Percentiles rank a stretch among this genome's conserved stretches.
phyloP scores from a whole-genome alignment of 1,140 invertebrate species.

The Diachasma alloeum region DNA sequence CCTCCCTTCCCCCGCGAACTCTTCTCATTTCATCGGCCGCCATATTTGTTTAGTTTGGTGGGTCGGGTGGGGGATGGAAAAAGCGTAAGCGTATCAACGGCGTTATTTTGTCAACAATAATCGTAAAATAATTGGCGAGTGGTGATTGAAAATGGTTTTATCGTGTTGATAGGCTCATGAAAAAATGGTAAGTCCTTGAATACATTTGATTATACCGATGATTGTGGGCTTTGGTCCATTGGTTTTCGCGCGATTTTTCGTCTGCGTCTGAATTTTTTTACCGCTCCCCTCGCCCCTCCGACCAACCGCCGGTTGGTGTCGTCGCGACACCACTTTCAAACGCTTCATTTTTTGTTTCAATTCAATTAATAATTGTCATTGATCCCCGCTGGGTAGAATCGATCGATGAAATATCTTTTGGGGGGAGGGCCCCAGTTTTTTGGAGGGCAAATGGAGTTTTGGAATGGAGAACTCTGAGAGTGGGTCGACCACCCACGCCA shows the following conservation, averaged over 20 bases:
- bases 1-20: not conserved
- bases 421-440: conserved; percentile 6
- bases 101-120: conserved; percentile 21
- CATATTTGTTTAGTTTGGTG: conserved; percentile 36
- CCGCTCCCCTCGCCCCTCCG: not conserved
- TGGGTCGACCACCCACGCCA: conserved; percentile 14
- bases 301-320: not conserved
- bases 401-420: not conserved
- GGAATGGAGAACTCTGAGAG: not conserved
- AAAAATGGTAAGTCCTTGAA: conserved; percentile 23
- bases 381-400: too few relatives aligned
- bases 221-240: not conserved
- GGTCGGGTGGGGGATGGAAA: conserved; percentile 16
- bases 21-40: too few relatives aligned
- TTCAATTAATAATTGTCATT: too few relatives aligned
- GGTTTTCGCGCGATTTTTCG: conserved; percentile 32
- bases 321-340: conserved; percentile 22
- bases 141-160: not conserved
- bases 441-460: not conserved
- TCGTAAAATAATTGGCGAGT: not conserved
- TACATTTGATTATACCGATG: not conserved
- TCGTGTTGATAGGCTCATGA: not conserved
- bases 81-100: conserved; percentile 17
- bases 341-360: too few relatives aligned
- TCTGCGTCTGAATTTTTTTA: conserved; percentile 9